A percentile compares a stretch with the other conserved stretches of the same genome.
Conservation (phyloP, 2,797 vertebrate species). For the Pachyuromys duprasi region DNA sequence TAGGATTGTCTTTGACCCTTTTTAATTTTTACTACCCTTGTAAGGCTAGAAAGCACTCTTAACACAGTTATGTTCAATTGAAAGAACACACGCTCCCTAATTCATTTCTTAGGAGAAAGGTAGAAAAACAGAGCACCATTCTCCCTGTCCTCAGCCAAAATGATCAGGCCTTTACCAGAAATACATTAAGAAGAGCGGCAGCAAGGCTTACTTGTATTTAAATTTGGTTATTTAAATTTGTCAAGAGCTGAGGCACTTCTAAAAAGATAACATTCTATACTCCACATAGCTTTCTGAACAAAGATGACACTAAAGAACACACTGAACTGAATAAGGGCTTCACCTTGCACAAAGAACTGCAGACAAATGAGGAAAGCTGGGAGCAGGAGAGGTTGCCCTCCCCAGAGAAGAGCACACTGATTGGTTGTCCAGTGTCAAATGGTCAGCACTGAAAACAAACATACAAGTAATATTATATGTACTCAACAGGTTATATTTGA, state of each 20-base stretch:
- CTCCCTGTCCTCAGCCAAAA: slow-evolving; percentile 19
- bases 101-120: slow-evolving; percentile 32
- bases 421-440: background rate
- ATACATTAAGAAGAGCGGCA: background rate
- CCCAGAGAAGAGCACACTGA: background rate
- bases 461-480: background rate
- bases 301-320: background rate
- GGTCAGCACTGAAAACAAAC: background rate
- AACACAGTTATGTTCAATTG: slow-evolving; percentile 60
- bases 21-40: slow-evolving; percentile 69
- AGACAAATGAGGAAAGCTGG: background rate
- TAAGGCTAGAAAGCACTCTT: slow-evolving; percentile 64
- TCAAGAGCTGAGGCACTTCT: background rate
- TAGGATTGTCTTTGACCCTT: slow-evolving; percentile 68
- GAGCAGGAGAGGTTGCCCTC: background rate
- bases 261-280: slow-evolving; percentile 35
- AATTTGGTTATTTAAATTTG: slow-evolving; percentile 54
- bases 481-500: background rate
- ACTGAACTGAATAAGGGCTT: background rate
- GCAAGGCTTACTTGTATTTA: slow-evolving; percentile 7
- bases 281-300: background rate
- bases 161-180: slow-evolving; percentile 11
- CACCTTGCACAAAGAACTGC: background rate
- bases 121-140: slow-evolving; percentile 10
- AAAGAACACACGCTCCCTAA: slow-evolving; percentile 4